Conservation (phyloP, 2,113 vertebrate genomes). For the Bos indicus region DNA sequence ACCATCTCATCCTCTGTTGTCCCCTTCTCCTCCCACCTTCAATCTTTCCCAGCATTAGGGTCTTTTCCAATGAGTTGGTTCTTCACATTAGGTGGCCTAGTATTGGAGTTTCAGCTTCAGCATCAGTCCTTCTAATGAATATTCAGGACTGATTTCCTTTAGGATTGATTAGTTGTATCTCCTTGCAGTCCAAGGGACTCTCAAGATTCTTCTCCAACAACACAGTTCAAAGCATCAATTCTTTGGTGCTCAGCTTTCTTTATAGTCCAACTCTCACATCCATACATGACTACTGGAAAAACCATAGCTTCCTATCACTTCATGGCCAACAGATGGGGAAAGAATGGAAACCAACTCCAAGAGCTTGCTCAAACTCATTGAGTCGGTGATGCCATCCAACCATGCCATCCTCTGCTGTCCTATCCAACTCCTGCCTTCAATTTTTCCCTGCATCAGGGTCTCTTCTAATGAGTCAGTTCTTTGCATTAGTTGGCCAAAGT, state of each 20-base stretch:
- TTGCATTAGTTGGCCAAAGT: background rate
- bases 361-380: background rate
- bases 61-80: background rate
- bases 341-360: background rate
- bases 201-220: background rate
- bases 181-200: background rate
- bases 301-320: background rate
- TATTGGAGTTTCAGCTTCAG: background rate
- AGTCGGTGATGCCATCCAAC: background rate
- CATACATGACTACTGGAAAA: background rate
- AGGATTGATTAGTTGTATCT: background rate
- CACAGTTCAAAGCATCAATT: background rate
- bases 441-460: background rate
- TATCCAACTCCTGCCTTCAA: background rate
- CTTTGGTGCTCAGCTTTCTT: background rate
- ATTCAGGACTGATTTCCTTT: background rate
- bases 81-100: background rate
- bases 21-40: too few species aligned
- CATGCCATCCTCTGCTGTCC: background rate
- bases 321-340: background rate
- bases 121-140: background rate
- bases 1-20: too few species aligned
- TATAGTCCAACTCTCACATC: background rate
- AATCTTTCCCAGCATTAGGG: background rate
- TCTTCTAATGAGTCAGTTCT: background rate